phyloP scores from a whole-genome alignment of 1,140 invertebrate genomes.

The Bradysia coprophila region DNA sequence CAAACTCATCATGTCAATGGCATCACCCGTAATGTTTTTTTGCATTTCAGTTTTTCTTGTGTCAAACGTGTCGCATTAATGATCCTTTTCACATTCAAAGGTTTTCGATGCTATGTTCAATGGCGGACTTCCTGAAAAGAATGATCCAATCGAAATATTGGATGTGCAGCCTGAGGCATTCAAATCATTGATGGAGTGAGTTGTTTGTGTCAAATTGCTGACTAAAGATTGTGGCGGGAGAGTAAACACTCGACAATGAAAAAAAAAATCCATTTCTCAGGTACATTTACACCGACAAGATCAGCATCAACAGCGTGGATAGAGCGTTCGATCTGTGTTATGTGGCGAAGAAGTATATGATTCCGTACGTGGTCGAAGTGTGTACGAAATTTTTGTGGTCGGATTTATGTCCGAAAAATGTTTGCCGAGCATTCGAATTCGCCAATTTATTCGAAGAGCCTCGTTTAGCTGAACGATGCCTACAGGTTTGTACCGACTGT shows the following conservation, averaged over 20 bases:
- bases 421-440: constrained; percentile 68
- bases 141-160: constrained; percentile 51
- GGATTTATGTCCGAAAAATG: constrained; percentile 57
- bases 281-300: constrained; percentile 67
- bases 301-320: constrained; percentile 58
- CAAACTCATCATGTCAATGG: constrained; percentile 64
- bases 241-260: background rate
- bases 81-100: too few species aligned
- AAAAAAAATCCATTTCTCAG: constrained; percentile 23
- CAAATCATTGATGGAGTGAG: constrained; percentile 46
- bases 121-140: constrained; percentile 44
- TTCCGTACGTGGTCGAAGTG: constrained; percentile 58
- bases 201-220: constrained; percentile 17
- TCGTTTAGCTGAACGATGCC: constrained; percentile 57
- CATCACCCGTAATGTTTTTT: too few species aligned
- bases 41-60: too few species aligned
- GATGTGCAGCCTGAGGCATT: constrained; percentile 76
- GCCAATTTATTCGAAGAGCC: constrained; percentile 67
- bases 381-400: constrained; percentile 65
- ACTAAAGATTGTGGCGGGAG: too few species aligned
- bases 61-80: too few species aligned
- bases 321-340: constrained; percentile 71
- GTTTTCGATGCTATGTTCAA: constrained; percentile 68
- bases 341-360: constrained; percentile 74
- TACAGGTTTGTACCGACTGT: constrained; percentile 34